Conservation (phyloP, 2,888 invertebrate genomes). For the Lysandra bellargus region DNA sequence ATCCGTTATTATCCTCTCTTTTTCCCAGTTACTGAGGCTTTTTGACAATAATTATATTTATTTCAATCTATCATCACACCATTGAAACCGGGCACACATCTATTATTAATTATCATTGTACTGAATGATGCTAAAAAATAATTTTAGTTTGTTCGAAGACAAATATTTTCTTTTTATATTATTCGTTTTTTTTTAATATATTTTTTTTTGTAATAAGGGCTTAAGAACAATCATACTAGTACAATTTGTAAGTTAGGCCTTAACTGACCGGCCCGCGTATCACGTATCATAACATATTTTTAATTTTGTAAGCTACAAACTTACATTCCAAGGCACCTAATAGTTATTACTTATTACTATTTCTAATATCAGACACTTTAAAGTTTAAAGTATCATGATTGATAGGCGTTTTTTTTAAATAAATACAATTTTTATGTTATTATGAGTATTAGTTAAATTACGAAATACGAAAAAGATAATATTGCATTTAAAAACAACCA, state of each 20-base stretch:
- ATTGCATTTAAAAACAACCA: neutral
- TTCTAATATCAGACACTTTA: neutral
- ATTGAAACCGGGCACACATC: too few relatives aligned
- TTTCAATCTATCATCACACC: too few relatives aligned
- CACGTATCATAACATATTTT: too few relatives aligned
- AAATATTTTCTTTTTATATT: neutral
- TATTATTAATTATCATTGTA: neutral
- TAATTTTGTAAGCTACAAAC: neutral
- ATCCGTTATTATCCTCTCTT: too few relatives aligned
- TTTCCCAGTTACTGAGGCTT: too few relatives aligned
- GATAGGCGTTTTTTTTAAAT: neutral
- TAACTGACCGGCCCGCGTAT: neutral
- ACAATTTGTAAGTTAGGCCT: neutral
- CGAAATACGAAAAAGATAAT: neutral
- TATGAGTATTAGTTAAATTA: neutral
- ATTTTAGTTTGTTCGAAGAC: neutral
- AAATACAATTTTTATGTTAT: too few relatives aligned
- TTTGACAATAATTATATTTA: too few relatives aligned
- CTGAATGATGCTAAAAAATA: neutral
- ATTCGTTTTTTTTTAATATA: neutral
- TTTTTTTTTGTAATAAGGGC: neutral
- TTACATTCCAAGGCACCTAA: neutral
- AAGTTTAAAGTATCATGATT: neutral
- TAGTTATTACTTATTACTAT: slow-evolving; percentile 1
- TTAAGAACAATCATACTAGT: neutral